Evolutionary conservation across 2,113 vertebrate genomes (phyloP), one percentile per base, ranked within the genome.

Genomic region (Crotalus viridis): DNA sequence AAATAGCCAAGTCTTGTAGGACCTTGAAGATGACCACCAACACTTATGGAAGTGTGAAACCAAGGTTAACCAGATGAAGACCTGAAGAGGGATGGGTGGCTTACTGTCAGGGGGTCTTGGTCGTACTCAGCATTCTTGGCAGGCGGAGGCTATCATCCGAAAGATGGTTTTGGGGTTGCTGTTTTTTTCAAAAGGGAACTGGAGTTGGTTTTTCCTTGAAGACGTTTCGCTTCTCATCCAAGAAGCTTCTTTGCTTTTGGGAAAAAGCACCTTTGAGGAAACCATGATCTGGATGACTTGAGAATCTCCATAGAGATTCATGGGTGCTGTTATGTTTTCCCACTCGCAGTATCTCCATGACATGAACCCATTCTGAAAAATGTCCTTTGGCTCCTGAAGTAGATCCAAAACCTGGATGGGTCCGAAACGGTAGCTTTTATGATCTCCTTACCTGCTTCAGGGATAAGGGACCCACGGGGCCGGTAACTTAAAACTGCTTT

Each of bases 401-500:
- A 15, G 5, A 64, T 33, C 52, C 33, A 5, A 28, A 1, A 2
- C n/a, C 55, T 48, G 59, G 52, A 88, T 91, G 94, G 94, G 87
- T 7, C 26, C 91, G 95, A 94, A 96, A 96, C 94, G 94, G 94
- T 94, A 92, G 92, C 93, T 90, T 93, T 90, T 93, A 92, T 95
- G 94, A 95, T 93, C 33, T 93, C 96, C 96, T 90, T 95, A 81
- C 93, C 86, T 97, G 96, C 94, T 95, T 95, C 95, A 51, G 48
- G 48, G 48, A 51, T 51, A 51, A 51, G 1, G 48, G 48, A 94
- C 95, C 95, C n/a, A 59, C 54, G 1, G 28, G 94, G 93, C 95
- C 95, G 96, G 97, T 96, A 97, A 97, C 94, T 94, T 93, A 95
- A 97, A 94, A 96, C 97, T 95, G 90, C 93, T 95, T 92, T 95